Base-by-base conservation (phyloP, 64 coral and sea anemone genomes). In the Dendrophyllia cribrosa region DNA sequence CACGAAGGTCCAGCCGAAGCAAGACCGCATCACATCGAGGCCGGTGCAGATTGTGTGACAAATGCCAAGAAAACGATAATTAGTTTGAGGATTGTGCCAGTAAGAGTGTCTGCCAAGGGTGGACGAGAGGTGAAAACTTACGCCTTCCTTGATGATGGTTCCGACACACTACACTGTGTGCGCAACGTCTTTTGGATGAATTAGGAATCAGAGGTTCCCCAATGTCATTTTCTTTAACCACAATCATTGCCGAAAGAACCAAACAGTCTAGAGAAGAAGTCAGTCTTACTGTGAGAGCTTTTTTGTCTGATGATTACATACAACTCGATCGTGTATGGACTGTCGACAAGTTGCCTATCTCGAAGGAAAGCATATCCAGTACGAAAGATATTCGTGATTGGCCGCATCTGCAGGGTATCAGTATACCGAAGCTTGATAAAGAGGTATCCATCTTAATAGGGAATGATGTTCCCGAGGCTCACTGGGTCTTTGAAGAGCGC, bases 401-500 rank as follows among this genome's bases (percentile, higher is more conserved):
- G 68, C 16, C 79, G n/a, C 90, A 92, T 48, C 48, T 92, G 11
- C 65, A 76, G 51, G 87, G 72, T 16, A n/a, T 89, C n/a, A 25
- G 82, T 11, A 83, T 91, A 22, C 77, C 66, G 16, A 74, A 43
- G 67, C 64, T 83, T 11, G 69, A 74, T 55, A 48, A 51, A 34
- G 70, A 82, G n/a, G 43, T 82, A 43, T 22, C 25, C 19, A 79
- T 91, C 20, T 76, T 91, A 34, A 91, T 83, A 21, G 77, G 89
- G 43, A 81, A 74, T 55, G 78, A 91, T 83, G 66, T 77, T 21
- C 78, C 89, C 46, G 89, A 71, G 70, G 89, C 53, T 22, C 89
- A 83, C 34, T 83, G 67, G 79, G 67, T 83, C 20, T 60, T 83
- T 43, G 78, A 91, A 13, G 50, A 83, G 68, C 48, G 78, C 3